These are phyloP conservation scores for Aplysia californica DNA, from an alignment of 1,140 invertebrate species.

Conservation along the genomic window DNA sequence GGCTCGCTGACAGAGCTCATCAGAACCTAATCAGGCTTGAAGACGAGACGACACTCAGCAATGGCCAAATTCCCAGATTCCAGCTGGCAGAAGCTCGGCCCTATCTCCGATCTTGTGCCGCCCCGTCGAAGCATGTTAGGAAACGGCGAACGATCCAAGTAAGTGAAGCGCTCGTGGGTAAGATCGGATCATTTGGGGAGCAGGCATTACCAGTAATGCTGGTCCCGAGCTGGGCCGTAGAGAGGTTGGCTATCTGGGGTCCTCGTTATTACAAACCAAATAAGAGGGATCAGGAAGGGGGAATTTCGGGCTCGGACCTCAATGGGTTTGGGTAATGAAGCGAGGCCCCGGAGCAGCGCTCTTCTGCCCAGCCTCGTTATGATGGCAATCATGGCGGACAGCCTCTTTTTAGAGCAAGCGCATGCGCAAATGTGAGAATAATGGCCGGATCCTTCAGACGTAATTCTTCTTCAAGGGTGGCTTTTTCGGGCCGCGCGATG, in stretches of 20 bases:
- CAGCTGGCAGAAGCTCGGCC: too few relatives aligned
- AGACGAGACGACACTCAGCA: too few relatives aligned
- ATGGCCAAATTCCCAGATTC: too few relatives aligned
- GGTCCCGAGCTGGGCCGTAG: background rate
- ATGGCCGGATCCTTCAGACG: conserved; percentile 12
- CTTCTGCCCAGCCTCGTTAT: conserved; percentile 28
- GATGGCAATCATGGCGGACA: conserved; percentile 25
- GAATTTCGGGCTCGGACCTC: background rate
- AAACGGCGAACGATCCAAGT: background rate
- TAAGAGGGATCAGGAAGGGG: conserved; percentile 26
- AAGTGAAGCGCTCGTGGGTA: background rate
- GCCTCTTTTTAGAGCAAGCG: conserved; percentile 18
- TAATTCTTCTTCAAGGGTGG: background rate
- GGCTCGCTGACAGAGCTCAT: too few relatives aligned
- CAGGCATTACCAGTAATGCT: background rate
- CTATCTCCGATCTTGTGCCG: conserved; percentile 15
- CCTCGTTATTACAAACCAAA: conserved; percentile 21
- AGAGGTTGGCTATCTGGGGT: background rate
- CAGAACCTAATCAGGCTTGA: too few relatives aligned
- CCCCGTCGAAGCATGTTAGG: conserved; percentile 3
- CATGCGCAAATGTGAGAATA: conserved; percentile 31
- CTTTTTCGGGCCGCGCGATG: too few relatives aligned
- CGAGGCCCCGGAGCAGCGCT: conserved; percentile 9
- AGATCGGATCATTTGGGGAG: background rate
- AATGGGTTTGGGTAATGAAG: conserved; percentile 30